Evolutionary conservation across 2,113 vertebrate species (phyloP), one percentile per base, ranked within the genome.

Genomic region (Megaceryle torquata): DNA sequence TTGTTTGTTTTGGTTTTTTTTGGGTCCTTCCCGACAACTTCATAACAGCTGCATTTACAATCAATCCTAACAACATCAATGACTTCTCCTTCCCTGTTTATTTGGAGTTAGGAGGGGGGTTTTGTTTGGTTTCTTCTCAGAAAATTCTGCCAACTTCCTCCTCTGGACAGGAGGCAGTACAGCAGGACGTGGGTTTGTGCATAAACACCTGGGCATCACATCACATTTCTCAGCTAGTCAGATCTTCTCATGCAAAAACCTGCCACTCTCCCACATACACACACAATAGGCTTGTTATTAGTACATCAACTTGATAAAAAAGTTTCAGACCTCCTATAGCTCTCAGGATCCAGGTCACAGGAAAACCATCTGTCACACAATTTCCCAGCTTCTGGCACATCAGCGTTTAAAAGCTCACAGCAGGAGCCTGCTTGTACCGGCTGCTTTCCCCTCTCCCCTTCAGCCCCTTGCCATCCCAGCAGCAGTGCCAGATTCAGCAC

Each of bases 401-500:
- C 70, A 79, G 85, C 28, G 46, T 69, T 74, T 59, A 60, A 86
- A 81, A 6, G 59, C 60, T 83, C 46, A 46, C 7, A 5, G 81
- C 87, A 91, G 82, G 65, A 93, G 26, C 20, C 74, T 71, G 35
- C 31, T 51, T 39, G 26, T 8, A 7, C 63, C 75, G 54, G 85
- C 68, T 77, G 69, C 19, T 51, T 61, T 59, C 33, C 65, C 43
- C 44, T 35, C 41, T 64, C 24, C 39, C 80, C 39, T 65, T 17
- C 3, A 2, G 21, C 39, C 29, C 21, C 50, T 72, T 0, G 0
- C 43, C 57, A 15, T 35, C 41, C 43, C 57, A 41, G 39, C 35
- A 18, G 13, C 33, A 43, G 20, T 3, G 31, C 26, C 0, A 0
- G 39, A 33, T 57, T 69, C 7, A 1, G 57, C 56, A 28, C 21